Percentiles rank a stretch among this genome's conserved stretches.
Evolutionary conservation across 1,140 invertebrate genomes (phyloP).

Genomic region (Scaptomyza pallida): DNA sequence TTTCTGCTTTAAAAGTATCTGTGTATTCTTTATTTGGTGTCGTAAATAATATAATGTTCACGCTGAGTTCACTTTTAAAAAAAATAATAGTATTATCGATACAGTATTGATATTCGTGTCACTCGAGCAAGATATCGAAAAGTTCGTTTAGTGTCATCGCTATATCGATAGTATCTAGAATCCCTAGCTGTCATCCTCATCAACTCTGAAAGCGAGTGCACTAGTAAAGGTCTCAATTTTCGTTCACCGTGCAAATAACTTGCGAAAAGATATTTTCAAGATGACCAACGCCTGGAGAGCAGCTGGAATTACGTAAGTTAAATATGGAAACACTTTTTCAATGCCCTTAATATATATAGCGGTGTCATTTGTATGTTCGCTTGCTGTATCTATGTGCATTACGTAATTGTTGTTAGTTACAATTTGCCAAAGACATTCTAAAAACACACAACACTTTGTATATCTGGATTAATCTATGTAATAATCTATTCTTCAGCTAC

Average conservation of each 20-base stretch:
- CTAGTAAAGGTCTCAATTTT: conserved; percentile 30
- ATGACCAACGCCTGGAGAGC: conserved; percentile 87
- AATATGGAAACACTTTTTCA: not conserved
- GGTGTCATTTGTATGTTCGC: not conserved
- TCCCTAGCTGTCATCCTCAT: conserved; percentile 5
- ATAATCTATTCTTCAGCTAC: conserved; percentile 88
- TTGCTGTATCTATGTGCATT: conserved; percentile 33
- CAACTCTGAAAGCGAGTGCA: conserved; percentile 41
- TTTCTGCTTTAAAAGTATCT: no score
- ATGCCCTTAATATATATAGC: not conserved
- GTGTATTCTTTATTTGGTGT: no score
- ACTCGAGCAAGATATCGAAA: not conserved
- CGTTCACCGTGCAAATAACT: conserved; percentile 32
- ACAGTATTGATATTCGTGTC: not conserved
- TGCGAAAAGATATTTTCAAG: conserved; percentile 68
- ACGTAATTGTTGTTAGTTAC: conserved; percentile 60
- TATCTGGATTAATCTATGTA: conserved; percentile 17
- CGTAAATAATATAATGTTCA: no score
- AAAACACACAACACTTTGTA: not conserved
- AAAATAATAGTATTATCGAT: conserved; percentile 1
- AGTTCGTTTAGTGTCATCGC: not conserved
- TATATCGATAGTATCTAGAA: conserved; percentile 23
- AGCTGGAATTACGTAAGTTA: conserved; percentile 87
- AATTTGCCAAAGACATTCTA: conserved; percentile 22
- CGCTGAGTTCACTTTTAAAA: no score